phyloP scores from a whole-genome alignment of 2,888 invertebrate genomes.

The Coleophora flavipennella region DNA sequence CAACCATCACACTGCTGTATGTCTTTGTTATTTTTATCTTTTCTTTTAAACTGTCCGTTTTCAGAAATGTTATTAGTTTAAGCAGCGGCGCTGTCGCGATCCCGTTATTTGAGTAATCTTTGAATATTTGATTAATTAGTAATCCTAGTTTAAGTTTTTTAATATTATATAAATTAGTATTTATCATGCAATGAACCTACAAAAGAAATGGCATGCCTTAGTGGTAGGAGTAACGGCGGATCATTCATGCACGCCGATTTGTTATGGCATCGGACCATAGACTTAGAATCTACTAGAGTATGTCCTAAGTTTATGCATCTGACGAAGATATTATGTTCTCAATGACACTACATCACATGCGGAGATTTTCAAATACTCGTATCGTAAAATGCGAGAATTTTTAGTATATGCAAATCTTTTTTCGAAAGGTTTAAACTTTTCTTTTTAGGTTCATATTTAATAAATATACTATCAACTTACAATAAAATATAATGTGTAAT shows the following conservation, averaged over 20 bases:
- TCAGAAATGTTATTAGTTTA: conserved; percentile 13
- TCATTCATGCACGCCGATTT: no score
- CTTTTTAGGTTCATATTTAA: conserved; percentile 1
- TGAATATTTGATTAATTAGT: conserved; percentile 12
- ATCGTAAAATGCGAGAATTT: no score
- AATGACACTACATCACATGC: no score
- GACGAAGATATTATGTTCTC: no score
- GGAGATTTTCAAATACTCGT: no score
- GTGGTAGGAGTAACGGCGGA: no score
- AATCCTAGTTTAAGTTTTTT: conserved; percentile 7
- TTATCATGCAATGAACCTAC: conserved; percentile 1
- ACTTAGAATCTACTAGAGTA: no score
- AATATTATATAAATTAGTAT: conserved; percentile 6
- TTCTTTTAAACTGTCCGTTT: conserved; percentile 14
- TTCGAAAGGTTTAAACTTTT: neutral
- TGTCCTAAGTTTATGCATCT: no score
- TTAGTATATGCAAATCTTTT: neutral
- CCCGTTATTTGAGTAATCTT: conserved; percentile 3
- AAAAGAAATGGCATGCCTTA: conserved; percentile 2
- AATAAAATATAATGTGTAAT: no score
- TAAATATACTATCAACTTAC: no score
- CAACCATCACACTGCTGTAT: conserved; percentile 42
- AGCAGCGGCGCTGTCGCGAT: conserved; percentile 7
- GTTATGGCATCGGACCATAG: no score
- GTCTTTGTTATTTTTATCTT: conserved; percentile 33